A percentile compares a stretch with the other conserved stretches of the same genome.
phyloP scores from a whole-genome alignment of 2,113 vertebrate species.

The Saccopteryx leptura region DNA sequence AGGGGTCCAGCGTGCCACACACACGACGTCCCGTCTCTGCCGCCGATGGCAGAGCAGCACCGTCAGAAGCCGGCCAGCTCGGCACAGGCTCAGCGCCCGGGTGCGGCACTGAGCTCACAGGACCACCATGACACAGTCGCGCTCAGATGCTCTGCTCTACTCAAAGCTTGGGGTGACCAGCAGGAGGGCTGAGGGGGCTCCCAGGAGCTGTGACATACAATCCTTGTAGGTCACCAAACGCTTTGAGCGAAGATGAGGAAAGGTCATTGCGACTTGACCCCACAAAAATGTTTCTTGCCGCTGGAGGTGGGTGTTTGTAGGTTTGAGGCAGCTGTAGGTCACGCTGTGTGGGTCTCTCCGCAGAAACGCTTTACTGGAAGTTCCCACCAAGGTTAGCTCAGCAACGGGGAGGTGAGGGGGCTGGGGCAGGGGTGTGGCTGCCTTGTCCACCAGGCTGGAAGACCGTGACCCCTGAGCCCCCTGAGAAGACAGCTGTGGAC shows the following conservation, averaged over 20 bases:
- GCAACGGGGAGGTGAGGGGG: background rate
- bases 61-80: slow-evolving; percentile 79
- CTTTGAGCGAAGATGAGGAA: slow-evolving; percentile 73
- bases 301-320: slow-evolving; percentile 66
- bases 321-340: slow-evolving; percentile 56
- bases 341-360: slow-evolving; percentile 41
- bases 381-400: slow-evolving; percentile 48
- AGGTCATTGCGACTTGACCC: slow-evolving; percentile 73
- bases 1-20: background rate
- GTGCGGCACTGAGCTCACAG: slow-evolving; percentile 67
- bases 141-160: slow-evolving; percentile 81
- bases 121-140: slow-evolving; percentile 66
- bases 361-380: slow-evolving; percentile 33
- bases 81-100: slow-evolving; percentile 81
- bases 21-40: slow-evolving; percentile 56
- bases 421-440: background rate
- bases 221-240: slow-evolving; percentile 66
- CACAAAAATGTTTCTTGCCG: slow-evolving; percentile 58
- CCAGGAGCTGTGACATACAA: slow-evolving; percentile 35
- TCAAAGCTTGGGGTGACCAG: slow-evolving; percentile 71
- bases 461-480: background rate
- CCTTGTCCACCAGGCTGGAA: background rate
- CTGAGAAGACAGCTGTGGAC: background rate
- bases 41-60: slow-evolving; percentile 60
- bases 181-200: background rate